phyloP scores from a whole-genome alignment of 2,113 vertebrate species.

The Alectura lathami region DNA sequence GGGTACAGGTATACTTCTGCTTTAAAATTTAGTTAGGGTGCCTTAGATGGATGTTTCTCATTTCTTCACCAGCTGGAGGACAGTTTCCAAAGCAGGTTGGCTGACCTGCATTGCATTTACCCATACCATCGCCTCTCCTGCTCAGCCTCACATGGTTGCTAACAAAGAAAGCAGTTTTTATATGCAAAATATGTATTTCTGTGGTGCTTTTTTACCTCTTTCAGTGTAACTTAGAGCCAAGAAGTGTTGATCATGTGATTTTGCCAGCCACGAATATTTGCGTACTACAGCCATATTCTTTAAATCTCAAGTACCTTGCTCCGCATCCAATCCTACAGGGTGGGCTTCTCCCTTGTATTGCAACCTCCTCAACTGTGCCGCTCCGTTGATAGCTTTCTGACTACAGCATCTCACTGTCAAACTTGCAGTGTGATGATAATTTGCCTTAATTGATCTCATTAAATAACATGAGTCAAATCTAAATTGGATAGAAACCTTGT shows the following conservation, averaged over 20 bases:
- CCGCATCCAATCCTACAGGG: too few relatives aligned
- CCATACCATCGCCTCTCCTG: background rate
- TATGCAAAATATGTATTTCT: background rate
- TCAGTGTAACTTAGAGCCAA: background rate
- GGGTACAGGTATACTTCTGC: background rate
- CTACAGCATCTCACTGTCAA: background rate
- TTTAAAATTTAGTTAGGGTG: constrained; percentile 22
- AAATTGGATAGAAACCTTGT: background rate
- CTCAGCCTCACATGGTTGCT: rapidly evolving
- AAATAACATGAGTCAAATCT: background rate
- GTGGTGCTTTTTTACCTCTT: background rate
- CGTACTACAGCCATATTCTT: background rate
- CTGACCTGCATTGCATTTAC: background rate
- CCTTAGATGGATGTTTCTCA: background rate
- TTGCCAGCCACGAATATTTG: background rate
- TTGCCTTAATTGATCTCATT: background rate
- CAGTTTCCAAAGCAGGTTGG: background rate
- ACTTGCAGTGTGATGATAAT: background rate
- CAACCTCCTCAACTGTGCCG: background rate
- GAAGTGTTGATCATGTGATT: background rate
- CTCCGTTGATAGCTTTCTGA: background rate
- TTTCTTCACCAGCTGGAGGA: constrained; percentile 1
- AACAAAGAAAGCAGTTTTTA: background rate
- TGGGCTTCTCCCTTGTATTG: background rate
- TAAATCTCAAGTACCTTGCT: background rate